Evolutionary conservation across 1,140 invertebrate species (phyloP).

Genomic region (Cherax destructor): DNA sequence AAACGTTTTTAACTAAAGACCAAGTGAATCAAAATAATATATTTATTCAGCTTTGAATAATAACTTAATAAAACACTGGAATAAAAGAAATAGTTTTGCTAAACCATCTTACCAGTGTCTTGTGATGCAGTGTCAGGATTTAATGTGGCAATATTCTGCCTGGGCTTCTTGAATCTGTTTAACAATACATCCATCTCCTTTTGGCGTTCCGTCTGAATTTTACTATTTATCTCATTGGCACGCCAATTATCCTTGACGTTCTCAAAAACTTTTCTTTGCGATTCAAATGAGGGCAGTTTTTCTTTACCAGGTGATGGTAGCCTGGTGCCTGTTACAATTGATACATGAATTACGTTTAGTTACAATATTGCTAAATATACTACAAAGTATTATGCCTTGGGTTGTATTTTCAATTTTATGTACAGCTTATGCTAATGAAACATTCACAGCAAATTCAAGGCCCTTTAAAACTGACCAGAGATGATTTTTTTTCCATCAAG

Average conservation of each 20-base stretch:
- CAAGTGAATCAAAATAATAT: no score
- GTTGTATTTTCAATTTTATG: no score
- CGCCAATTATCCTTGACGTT: slow-evolving; percentile 56
- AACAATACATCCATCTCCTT: slow-evolving; percentile 57
- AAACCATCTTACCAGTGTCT: not conserved
- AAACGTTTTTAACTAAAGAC: no score
- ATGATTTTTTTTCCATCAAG: no score
- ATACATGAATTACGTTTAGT: not conserved
- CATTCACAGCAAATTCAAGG: no score
- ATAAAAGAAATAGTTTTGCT: no score
- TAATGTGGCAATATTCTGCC: not conserved
- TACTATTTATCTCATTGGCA: slow-evolving; percentile 50
- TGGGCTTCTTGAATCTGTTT: slow-evolving; percentile 63
- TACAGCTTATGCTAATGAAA: no score
- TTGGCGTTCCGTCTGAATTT: slow-evolving; percentile 42
- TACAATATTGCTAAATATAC: not conserved
- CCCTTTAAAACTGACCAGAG: no score
- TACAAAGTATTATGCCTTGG: no score
- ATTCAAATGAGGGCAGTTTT: not conserved
- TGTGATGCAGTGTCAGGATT: not conserved
- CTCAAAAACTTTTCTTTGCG: slow-evolving; percentile 54
- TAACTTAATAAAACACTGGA: no score
- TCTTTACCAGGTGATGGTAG: slow-evolving; percentile 1
- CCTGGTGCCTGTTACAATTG: not conserved
- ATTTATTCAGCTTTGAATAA: no score